phyloP scores from a whole-genome alignment of 35 echinoderm and acorn worm genomes.

The Diadema setosum region DNA sequence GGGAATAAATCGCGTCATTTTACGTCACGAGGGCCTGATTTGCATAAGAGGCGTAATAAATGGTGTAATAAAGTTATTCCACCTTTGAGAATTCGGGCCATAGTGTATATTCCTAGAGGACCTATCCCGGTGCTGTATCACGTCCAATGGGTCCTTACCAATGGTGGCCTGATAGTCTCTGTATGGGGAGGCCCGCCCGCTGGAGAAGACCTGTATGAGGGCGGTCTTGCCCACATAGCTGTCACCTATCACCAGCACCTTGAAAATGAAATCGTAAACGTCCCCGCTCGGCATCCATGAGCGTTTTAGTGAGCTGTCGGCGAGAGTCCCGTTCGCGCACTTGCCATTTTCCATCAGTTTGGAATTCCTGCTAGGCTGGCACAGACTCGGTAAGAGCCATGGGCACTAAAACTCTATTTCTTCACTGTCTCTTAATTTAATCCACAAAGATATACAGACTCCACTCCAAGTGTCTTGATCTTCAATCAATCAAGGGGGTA shows the following conservation, averaged over 20 bases:
- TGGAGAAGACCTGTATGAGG: slow-evolving; percentile 20
- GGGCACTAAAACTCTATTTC: background rate
- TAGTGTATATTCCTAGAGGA: too few relatives aligned
- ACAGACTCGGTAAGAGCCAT: background rate
- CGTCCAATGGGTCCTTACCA: slow-evolving; percentile 85
- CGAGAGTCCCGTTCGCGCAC: background rate
- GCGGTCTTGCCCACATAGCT: slow-evolving; percentile 78
- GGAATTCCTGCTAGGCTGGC: background rate
- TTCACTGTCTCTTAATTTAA: too few relatives aligned
- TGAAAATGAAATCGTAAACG: slow-evolving; percentile 71
- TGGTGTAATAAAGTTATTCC: too few relatives aligned
- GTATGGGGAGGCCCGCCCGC: background rate
- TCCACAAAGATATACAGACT: too few relatives aligned
- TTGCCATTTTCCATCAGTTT: slow-evolving; percentile 22
- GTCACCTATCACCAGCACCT: slow-evolving; percentile 85
- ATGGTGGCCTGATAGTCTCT: slow-evolving; percentile 65
- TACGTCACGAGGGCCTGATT: too few relatives aligned
- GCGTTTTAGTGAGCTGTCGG: background rate
- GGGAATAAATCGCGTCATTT: too few relatives aligned
- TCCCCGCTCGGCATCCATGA: slow-evolving; percentile 2
- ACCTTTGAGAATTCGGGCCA: too few relatives aligned
- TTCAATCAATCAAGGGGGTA: too few relatives aligned
- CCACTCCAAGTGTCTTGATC: too few relatives aligned
- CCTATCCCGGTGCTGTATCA: too few relatives aligned
- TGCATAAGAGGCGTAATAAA: too few relatives aligned